Percentiles rank a stretch among this genome's conserved stretches.
Evolutionary conservation across 2,888 invertebrate genomes (phyloP).

Genomic region (Lithosia quadra): DNA sequence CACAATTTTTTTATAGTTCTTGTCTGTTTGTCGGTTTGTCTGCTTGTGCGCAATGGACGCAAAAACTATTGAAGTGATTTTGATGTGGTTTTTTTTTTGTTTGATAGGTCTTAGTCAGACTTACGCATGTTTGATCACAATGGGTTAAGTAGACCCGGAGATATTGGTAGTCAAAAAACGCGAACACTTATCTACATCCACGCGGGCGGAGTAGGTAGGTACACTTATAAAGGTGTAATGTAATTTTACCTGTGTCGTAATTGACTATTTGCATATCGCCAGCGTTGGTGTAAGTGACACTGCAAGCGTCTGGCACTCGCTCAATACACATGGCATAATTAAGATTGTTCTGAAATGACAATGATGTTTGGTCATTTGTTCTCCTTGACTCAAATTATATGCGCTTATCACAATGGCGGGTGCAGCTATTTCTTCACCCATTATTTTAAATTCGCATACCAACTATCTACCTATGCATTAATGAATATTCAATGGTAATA

Average conservation of each 20-base stretch:
- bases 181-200: too few species aligned
- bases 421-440: neutral
- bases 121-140: too few species aligned
- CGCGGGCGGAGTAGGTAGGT: too few species aligned
- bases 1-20: too few species aligned
- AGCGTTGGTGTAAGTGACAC: conserved; percentile 88
- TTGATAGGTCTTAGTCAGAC: too few species aligned
- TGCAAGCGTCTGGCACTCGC: conserved; percentile 88
- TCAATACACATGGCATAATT: conserved; percentile 92
- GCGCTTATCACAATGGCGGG: neutral
- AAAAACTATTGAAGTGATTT: too few species aligned
- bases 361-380: conserved; percentile 1
- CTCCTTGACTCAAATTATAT: conserved; percentile 4
- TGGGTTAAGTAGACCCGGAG: too few species aligned
- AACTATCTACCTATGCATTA: neutral
- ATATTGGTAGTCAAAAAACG: too few species aligned
- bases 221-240: neutral
- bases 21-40: too few species aligned
- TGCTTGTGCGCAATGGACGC: too few species aligned
- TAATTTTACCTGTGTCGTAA: conserved; percentile 87
- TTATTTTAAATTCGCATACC: conserved; percentile 6
- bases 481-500: conserved; percentile 9
- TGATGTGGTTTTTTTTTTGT: too few species aligned
- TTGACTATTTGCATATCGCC: conserved; percentile 90
- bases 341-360: conserved; percentile 89